phyloP scores from a whole-genome alignment of 1,140 invertebrate genomes.

The Drosophila chauvacae region DNA sequence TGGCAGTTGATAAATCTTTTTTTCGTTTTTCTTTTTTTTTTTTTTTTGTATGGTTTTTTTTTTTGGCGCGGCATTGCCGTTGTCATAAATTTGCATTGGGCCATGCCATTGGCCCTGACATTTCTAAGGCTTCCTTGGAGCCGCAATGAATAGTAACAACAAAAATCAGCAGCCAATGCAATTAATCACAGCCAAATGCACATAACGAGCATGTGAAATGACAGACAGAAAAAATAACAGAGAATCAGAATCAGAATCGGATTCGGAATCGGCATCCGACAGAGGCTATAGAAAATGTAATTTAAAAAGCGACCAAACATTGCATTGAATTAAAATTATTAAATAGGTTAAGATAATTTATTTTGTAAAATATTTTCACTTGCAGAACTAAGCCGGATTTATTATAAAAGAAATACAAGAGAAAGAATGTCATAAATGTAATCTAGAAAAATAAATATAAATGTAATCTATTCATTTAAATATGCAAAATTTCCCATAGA shows the following conservation, averaged over 20 bases:
- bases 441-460: too few species aligned
- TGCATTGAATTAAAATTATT: not conserved
- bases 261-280: conserved; percentile 28
- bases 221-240: conserved; percentile 50
- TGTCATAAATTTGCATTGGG: conserved; percentile 82
- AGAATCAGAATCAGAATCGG: conserved; percentile 11
- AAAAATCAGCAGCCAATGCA: conserved; percentile 71
- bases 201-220: conserved; percentile 77
- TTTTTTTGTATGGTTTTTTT: not conserved
- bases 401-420: too few species aligned
- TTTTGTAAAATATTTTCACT: not conserved
- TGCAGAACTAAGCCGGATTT: too few species aligned
- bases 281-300: conserved; percentile 60
- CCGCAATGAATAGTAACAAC: conserved; percentile 29
- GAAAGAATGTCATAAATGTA: too few species aligned
- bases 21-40: not conserved
- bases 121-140: conserved; percentile 79
- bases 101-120: conserved; percentile 82
- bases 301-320: conserved; percentile 25
- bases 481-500: not conserved
- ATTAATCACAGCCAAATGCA: conserved; percentile 83
- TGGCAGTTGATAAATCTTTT: conserved; percentile 78
- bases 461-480: not conserved
- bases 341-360: not conserved
- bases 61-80: conserved; percentile 68